Conservation (phyloP, 2,113 vertebrate species). For the Naja naja region DNA sequence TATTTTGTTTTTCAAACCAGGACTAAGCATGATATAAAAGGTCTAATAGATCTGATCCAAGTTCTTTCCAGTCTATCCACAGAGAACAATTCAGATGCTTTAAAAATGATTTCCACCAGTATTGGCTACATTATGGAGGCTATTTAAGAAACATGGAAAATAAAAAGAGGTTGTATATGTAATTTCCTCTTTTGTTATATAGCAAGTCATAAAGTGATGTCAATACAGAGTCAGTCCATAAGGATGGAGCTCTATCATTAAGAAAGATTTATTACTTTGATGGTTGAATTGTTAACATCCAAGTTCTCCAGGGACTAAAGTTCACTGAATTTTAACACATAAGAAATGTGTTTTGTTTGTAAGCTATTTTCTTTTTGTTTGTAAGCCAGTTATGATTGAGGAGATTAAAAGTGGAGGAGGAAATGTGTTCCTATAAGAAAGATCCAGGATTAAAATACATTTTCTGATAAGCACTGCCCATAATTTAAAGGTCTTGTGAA, state of each 20-base stretch:
- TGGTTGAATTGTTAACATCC: neutral
- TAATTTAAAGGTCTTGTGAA: neutral
- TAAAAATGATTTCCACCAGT: neutral
- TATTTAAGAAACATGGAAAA: neutral
- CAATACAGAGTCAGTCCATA: neutral
- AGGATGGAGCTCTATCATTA: neutral
- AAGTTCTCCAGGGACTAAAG: neutral
- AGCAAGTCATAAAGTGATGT: neutral
- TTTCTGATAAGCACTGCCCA: neutral
- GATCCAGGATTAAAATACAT: neutral
- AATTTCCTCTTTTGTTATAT: conserved; percentile 11
- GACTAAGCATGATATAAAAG: neutral
- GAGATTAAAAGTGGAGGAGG: neutral
- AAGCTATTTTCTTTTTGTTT: neutral
- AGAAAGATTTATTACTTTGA: neutral
- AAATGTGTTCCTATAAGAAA: neutral
- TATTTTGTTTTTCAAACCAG: neutral
- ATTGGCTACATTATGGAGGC: neutral
- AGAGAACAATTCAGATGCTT: neutral
- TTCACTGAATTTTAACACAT: neutral
- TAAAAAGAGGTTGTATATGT: neutral
- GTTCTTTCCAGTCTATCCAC: neutral
- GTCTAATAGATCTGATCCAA: neutral
- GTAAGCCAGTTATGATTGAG: neutral
- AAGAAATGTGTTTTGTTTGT: neutral